Base-by-base conservation (phyloP, 1,140 invertebrate species). In the Bombus picipes region DNA sequence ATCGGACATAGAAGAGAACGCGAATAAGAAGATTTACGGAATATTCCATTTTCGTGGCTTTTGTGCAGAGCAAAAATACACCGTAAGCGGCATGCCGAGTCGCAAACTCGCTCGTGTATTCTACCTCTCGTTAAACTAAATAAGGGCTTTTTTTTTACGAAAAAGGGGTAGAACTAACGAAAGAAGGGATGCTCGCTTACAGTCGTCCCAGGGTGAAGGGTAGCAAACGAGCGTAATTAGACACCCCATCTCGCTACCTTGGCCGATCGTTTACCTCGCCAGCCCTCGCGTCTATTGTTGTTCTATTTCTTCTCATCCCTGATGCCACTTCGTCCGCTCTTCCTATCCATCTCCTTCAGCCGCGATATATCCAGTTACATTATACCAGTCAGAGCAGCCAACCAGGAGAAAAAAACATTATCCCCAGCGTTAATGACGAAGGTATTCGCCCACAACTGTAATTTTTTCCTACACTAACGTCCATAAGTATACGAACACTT, bases 151-250 rank as follows among this genome's bases (percentile, higher is more conserved):
- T 78, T 78, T 78, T 62, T 72, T 80, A 72, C 62, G 15, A n/a
- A 13, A 72, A 62, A 25, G 57, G 39, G 68, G 74, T 32, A 5
- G 1, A 81, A 83, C 53, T 77, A 79, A 81, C 72, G 81, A 83
- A 82, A 86, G 76, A 77, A 83, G 85, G 43, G 79, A 83, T 82
- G 85, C 25, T 73, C 39, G 32, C 39, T 68, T 41, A 41, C 66
- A 41, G 59, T 83, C 75, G 83, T 74, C 71, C 18, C 66, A 68
- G 81, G 81, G 68, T 65, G 83, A 87, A 87, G 85, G 83, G 90
- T 91, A 92, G 92, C 92, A 92, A 93, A 93, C 92, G 92, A 92
- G 91, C 87, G 92, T 92, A 93, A 93, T 93, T 93, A 93, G 90
- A 91, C 89, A 90, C 89, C 89, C 87, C 87, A 76, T 91, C 84